phyloP scores from a whole-genome alignment of 2,797 vertebrate species.

The Silurus lanzhouensis region DNA sequence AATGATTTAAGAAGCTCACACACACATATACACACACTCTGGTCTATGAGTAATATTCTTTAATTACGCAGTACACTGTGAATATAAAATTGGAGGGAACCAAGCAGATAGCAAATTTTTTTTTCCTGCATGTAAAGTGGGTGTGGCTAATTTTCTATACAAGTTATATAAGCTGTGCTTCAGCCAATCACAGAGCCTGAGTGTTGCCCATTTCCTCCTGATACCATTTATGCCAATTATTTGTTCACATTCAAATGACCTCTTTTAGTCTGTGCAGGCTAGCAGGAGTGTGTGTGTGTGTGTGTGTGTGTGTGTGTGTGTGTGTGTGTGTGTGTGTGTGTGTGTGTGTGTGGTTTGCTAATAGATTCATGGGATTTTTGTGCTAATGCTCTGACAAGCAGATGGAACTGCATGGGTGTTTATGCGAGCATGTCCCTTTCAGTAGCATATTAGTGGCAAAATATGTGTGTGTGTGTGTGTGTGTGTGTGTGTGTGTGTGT shows the following conservation, averaged over 20 bases:
- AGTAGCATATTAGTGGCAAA: constrained; percentile 3
- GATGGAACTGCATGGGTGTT: constrained; percentile 23
- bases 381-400: constrained; percentile 41
- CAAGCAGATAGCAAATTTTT: neutral
- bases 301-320: constrained; percentile 11
- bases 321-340: neutral
- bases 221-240: neutral
- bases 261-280: neutral
- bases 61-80: neutral
- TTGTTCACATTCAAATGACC: neutral
- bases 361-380: neutral
- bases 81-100: neutral
- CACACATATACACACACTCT: neutral
- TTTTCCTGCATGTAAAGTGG: neutral
- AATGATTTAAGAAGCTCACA: neutral
- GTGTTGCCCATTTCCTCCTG: too few species aligned
- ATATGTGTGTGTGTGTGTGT: too few species aligned
- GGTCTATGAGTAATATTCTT: neutral
- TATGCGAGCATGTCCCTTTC: neutral
- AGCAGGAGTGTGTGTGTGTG: neutral
- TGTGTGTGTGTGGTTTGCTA: constrained; percentile 1
- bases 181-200: too few species aligned
- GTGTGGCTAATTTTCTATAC: neutral
- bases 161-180: too few species aligned
- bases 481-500: too few species aligned